Conservation (phyloP, 37 sponge, comb jelly and placozoan species). For the Crambe crambe region DNA sequence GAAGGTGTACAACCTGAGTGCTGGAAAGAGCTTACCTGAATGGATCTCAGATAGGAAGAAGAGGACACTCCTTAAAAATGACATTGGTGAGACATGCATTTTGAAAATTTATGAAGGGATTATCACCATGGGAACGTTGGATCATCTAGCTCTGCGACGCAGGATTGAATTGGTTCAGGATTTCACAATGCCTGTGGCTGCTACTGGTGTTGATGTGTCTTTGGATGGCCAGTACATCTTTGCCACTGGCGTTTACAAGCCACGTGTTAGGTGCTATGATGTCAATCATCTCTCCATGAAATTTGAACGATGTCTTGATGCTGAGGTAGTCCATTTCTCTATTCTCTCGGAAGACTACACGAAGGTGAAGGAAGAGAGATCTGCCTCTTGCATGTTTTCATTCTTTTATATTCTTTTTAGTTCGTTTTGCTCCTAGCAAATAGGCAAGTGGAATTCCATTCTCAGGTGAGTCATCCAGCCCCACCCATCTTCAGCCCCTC, state of each 20-base stretch:
- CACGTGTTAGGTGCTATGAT: constrained; percentile 90
- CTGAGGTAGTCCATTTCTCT: constrained; percentile 84
- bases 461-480: constrained; percentile 49
- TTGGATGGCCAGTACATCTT: constrained; percentile 86
- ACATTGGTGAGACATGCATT: constrained; percentile 53
- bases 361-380: constrained; percentile 50
- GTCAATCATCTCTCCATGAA: constrained; percentile 93
- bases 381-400: background rate
- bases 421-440: constrained; percentile 78
- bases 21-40: constrained; percentile 91
- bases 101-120: background rate
- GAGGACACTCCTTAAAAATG: constrained; percentile 80
- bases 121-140: background rate
- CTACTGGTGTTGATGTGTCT: constrained; percentile 56
- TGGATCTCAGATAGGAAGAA: constrained; percentile 93
- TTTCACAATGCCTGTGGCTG: constrained; percentile 91
- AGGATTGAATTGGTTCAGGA: constrained; percentile 95
- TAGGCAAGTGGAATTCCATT: constrained; percentile 88
- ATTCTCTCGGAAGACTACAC: constrained; percentile 94
- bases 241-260: constrained; percentile 84
- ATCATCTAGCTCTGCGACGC: constrained; percentile 52
- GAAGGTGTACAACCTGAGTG: constrained; percentile 92
- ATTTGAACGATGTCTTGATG: constrained; percentile 93
- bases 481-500: background rate
- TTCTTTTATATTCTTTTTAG: constrained; percentile 21